Conservation (phyloP, 1,140 invertebrate species). For the Dendroctonus ponderosae region DNA sequence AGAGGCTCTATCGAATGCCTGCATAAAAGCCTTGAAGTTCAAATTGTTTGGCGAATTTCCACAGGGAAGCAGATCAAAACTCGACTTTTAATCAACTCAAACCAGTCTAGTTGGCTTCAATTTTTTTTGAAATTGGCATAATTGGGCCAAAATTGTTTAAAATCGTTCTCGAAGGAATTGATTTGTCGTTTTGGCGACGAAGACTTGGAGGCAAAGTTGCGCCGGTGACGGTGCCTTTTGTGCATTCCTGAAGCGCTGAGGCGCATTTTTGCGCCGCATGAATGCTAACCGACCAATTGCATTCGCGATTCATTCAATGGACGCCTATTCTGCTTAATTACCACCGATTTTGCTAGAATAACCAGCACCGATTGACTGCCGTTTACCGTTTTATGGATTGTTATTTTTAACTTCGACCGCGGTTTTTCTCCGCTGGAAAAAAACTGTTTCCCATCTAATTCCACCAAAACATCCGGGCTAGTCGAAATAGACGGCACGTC, state of each 20-base stretch:
- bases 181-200: neutral
- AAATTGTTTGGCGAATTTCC: too few relatives aligned
- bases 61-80: too few relatives aligned
- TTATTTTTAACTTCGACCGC: neutral
- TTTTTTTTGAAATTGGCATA: too few relatives aligned
- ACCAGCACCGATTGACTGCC: too few relatives aligned
- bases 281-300: conserved; percentile 3
- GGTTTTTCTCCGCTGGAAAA: neutral
- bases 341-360: neutral
- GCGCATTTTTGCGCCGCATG: conserved; percentile 1
- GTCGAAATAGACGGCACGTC: neutral
- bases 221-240: neutral
- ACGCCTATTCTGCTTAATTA: conserved; percentile 1
- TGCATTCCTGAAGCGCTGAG: neutral
- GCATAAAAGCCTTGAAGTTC: too few relatives aligned
- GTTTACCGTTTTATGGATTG: too few relatives aligned
- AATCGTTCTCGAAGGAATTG: neutral
- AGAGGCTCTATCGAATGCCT: too few relatives aligned
- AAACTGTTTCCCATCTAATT: conserved; percentile 1
- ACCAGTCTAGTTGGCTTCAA: too few relatives aligned
- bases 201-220: neutral
- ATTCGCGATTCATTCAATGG: conserved; percentile 5
- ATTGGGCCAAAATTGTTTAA: too few relatives aligned
- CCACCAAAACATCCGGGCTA: conserved; percentile 3
- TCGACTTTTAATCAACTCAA: too few relatives aligned